Evolutionary conservation across 2,113 vertebrate genomes (phyloP).

Genomic region (Perccottus glenii): DNA sequence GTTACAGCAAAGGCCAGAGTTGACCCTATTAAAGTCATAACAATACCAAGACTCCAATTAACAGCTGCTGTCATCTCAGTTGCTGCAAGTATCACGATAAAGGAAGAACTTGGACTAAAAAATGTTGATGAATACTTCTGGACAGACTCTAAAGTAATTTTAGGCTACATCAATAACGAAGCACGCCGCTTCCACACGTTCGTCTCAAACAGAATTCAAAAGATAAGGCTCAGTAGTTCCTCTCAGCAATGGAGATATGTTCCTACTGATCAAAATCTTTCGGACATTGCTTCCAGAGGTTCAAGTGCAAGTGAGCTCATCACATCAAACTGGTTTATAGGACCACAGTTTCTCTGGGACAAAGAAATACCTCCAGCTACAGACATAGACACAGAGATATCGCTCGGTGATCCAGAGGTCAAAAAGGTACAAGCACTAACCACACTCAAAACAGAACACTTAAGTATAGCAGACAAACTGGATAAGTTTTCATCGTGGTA

Average conservation of each 20-base stretch:
- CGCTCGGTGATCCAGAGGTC: neutral
- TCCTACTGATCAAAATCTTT: neutral
- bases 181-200: neutral
- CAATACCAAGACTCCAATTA: too few relatives aligned
- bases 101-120: neutral
- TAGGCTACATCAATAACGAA: neutral
- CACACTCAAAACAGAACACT: neutral
- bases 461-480: neutral
- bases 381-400: neutral
- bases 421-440: conserved; percentile 1
- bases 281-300: neutral
- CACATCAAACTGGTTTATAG: neutral
- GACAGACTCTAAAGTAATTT: conserved; percentile 7
- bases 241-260: neutral
- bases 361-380: neutral
- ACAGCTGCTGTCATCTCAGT: too few relatives aligned
- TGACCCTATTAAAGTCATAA: too few relatives aligned
- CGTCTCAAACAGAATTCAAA: neutral
- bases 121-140: neutral
- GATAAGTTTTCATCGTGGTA: neutral
- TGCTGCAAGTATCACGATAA: neutral
- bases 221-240: neutral
- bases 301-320: neutral
- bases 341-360: neutral
- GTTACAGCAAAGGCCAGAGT: too few relatives aligned